Percentiles rank a stretch among this genome's conserved stretches.
Conservation (phyloP, 2,113 vertebrate genomes). For the Pelecanus crispus region DNA sequence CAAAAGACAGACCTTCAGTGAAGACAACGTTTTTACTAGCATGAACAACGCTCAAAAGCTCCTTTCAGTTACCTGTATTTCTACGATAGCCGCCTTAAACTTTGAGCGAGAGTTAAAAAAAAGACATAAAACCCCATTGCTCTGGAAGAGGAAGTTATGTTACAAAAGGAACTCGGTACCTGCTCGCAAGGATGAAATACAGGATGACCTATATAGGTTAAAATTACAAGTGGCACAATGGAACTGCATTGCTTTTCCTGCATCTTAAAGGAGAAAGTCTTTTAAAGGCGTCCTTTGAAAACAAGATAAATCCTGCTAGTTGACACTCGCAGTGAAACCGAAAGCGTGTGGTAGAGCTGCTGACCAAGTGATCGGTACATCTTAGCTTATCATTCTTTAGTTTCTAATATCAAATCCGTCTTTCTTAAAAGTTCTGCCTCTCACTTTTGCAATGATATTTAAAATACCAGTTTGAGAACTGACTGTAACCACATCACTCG, state of each 20-base stretch:
- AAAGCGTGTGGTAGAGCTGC: not conserved
- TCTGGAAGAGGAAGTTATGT: not conserved
- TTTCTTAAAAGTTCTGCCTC: not conserved
- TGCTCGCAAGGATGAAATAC: not conserved
- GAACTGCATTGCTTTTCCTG: not conserved
- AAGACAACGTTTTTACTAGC: not conserved
- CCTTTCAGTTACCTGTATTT: not conserved
- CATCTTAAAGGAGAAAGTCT: not conserved
- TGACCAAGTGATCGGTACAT: rapidly evolving
- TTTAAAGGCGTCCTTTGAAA: not conserved
- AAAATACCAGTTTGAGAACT: not conserved
- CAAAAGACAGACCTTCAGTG: not conserved
- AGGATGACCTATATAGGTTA: too few species aligned
- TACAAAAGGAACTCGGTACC: not conserved
- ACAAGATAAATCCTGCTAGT: too few species aligned
- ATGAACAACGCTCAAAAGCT: rapidly evolving
- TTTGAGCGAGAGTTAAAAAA: not conserved
- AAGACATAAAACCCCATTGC: not conserved
- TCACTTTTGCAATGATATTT: not conserved
- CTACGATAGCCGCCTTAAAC: not conserved
- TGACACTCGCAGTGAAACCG: not conserved
- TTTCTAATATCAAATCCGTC: not conserved
- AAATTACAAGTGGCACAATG: not conserved
- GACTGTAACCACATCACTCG: not conserved
- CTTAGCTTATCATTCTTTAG: not conserved